Evolutionary conservation across 2,113 vertebrate species (phyloP).

Genomic region (Dromiciops gliroides): DNA sequence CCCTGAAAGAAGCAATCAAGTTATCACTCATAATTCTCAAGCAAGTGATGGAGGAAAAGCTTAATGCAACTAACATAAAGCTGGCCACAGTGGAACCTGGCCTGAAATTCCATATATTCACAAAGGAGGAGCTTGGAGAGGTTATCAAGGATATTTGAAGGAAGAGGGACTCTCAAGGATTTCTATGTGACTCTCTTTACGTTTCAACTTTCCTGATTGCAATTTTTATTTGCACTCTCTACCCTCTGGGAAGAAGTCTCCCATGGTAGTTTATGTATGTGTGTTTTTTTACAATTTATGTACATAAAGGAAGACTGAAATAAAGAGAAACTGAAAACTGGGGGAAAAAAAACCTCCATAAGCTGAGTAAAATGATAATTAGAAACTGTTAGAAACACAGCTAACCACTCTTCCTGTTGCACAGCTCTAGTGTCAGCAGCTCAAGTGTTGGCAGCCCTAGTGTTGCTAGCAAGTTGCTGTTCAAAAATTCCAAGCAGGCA

Average conservation of each 20-base stretch:
- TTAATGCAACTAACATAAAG: constrained; percentile 99
- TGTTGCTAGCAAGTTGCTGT: too few relatives aligned
- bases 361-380: neutral
- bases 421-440: too few relatives aligned
- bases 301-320: constrained; percentile 83
- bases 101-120: constrained; percentile 98
- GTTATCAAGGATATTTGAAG: constrained; percentile 98
- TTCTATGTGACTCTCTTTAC: constrained; percentile 59
- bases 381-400: too few relatives aligned
- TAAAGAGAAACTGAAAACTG: constrained; percentile 81
- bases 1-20: constrained; percentile 99
- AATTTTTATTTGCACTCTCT: constrained; percentile 77
- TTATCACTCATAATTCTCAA: constrained; percentile 98
- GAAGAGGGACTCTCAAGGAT: constrained; percentile 47
- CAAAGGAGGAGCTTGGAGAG: constrained; percentile 98
- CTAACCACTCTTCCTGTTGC: too few relatives aligned
- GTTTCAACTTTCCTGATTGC: constrained; percentile 64
- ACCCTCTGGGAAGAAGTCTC: constrained; percentile 72
- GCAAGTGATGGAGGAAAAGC: constrained; percentile 99
- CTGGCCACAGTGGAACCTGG: constrained; percentile 96
- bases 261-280: constrained; percentile 46
- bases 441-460: too few relatives aligned
- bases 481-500: too few relatives aligned
- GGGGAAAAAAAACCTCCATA: neutral
- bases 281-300: constrained; percentile 84